Percentiles rank a stretch among this genome's conserved stretches.
Conservation (phyloP, 2,888 invertebrate genomes). For the Stenurella melanura region DNA sequence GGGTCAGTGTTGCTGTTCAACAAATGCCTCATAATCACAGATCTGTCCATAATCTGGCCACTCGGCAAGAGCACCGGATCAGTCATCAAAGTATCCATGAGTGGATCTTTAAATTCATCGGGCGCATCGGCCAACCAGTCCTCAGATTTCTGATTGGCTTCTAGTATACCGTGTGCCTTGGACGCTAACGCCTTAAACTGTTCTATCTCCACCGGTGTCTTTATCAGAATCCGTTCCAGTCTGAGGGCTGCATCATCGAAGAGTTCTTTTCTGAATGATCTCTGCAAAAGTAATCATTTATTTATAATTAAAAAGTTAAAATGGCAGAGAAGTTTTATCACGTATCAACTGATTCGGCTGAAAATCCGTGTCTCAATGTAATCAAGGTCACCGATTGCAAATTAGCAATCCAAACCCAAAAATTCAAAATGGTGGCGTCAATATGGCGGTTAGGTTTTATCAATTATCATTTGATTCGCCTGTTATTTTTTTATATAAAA, state of each 20-base stretch:
- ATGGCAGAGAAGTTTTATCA: too few relatives aligned
- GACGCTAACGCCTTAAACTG: constrained; percentile 87
- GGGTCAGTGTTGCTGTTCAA: constrained; percentile 98
- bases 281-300: constrained; percentile 74
- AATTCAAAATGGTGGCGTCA: too few relatives aligned
- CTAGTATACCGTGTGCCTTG: constrained; percentile 86
- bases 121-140: constrained; percentile 97
- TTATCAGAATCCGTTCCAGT: constrained; percentile 88
- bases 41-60: constrained; percentile 92
- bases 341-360: too few relatives aligned
- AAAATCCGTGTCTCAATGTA: too few relatives aligned
- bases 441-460: too few relatives aligned
- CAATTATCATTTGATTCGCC: too few relatives aligned
- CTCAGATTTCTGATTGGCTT: constrained; percentile 89
- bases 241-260: constrained; percentile 93
- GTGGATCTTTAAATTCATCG: constrained; percentile 96
- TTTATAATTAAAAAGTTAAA: too few relatives aligned
- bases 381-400: too few relatives aligned
- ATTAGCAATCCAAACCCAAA: too few relatives aligned
- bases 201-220: constrained; percentile 89
- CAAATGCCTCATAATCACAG: constrained; percentile 94
- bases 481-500: too few relatives aligned
- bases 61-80: constrained; percentile 96
- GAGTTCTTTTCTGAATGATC: constrained; percentile 94
- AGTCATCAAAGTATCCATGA: constrained; percentile 98